Evolutionary conservation across 1,140 invertebrate species (phyloP).

Genomic region (Zaprionus nigranus): DNA sequence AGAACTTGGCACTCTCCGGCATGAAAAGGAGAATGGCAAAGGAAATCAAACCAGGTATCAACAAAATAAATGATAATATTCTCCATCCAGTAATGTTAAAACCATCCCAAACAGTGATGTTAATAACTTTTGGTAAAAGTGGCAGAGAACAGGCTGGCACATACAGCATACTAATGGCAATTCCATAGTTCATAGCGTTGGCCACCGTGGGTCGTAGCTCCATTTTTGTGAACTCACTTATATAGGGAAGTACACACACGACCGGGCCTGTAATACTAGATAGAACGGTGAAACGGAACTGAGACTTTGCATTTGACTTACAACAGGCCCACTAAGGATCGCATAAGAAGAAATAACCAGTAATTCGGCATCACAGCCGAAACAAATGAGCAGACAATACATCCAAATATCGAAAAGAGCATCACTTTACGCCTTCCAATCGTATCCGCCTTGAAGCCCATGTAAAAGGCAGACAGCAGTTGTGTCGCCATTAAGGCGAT

Average conservation of each 20-base stretch:
- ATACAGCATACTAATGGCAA: slow-evolving; percentile 43
- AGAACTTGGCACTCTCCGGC: slow-evolving; percentile 62
- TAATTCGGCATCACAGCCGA: slow-evolving; percentile 55
- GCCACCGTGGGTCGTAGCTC: slow-evolving; percentile 43
- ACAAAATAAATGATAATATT: not conserved
- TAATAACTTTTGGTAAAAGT: slow-evolving; percentile 4
- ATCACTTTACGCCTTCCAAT: slow-evolving; percentile 54
- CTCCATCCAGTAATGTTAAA: slow-evolving; percentile 40
- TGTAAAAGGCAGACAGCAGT: slow-evolving; percentile 7
- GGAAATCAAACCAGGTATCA: slow-evolving; percentile 34
- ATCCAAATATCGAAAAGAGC: not conserved
- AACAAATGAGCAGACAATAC: slow-evolving; percentile 9
- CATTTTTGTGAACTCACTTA: slow-evolving; percentile 52
- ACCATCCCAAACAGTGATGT: not conserved
- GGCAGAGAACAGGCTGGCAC: slow-evolving; percentile 12
- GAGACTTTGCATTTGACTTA: slow-evolving; percentile 12
- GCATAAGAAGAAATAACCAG: slow-evolving; percentile 47
- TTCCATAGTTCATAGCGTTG: slow-evolving; percentile 33
- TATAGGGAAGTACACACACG: slow-evolving; percentile 30
- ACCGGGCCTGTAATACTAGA: slow-evolving; percentile 34
- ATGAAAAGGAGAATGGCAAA: not conserved
- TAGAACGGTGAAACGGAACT: not conserved
- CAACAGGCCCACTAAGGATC: slow-evolving; percentile 33
- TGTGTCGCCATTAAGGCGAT: slow-evolving; percentile 12
- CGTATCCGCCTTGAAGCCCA: slow-evolving; percentile 45